A percentile compares a stretch with the other conserved stretches of the same genome.
Conservation (phyloP, 2,888 invertebrate species). For the Machimus atricapillus region DNA sequence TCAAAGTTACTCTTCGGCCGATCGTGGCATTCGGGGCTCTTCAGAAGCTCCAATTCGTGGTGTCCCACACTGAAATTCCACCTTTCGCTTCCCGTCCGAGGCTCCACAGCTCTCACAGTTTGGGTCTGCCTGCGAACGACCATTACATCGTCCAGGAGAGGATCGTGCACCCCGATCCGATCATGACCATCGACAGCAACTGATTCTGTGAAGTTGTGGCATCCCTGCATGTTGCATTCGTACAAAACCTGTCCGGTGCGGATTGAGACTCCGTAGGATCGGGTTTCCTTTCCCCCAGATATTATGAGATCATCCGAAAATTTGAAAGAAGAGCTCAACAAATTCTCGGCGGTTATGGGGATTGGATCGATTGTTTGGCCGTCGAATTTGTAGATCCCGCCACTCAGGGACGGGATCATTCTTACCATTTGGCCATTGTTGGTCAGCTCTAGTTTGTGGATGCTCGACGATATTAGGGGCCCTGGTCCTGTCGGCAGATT, state of each 20-base stretch:
- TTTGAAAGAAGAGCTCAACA: slow-evolving; percentile 86
- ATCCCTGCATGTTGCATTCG: slow-evolving; percentile 78
- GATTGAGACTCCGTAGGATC: slow-evolving; percentile 85
- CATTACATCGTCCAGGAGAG: slow-evolving; percentile 67
- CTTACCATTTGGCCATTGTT: slow-evolving; percentile 86
- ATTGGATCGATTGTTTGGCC: slow-evolving; percentile 86
- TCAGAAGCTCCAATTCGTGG: slow-evolving; percentile 75
- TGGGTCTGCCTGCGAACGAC: slow-evolving; percentile 83
- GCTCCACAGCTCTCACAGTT: slow-evolving; percentile 89
- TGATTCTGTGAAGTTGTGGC: slow-evolving; percentile 73
- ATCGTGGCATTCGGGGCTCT: slow-evolving; percentile 64
- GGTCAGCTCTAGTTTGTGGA: slow-evolving; percentile 84
- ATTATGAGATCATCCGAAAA: slow-evolving; percentile 86
- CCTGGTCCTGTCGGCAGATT: slow-evolving; percentile 76
- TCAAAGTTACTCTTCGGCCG: slow-evolving; percentile 55
- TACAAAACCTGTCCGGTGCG: slow-evolving; percentile 75
- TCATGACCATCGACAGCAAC: slow-evolving; percentile 42
- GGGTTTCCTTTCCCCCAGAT: slow-evolving; percentile 87
- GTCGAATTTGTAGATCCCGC: slow-evolving; percentile 90
- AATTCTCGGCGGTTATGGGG: slow-evolving; percentile 84
- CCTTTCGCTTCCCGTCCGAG: slow-evolving; percentile 82
- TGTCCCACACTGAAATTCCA: slow-evolving; percentile 97
- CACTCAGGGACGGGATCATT: slow-evolving; percentile 91
- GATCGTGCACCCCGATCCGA: slow-evolving; percentile 52
- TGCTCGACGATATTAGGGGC: slow-evolving; percentile 85